phyloP scores from a whole-genome alignment of 2,888 invertebrate species.

The Meganola albula region DNA sequence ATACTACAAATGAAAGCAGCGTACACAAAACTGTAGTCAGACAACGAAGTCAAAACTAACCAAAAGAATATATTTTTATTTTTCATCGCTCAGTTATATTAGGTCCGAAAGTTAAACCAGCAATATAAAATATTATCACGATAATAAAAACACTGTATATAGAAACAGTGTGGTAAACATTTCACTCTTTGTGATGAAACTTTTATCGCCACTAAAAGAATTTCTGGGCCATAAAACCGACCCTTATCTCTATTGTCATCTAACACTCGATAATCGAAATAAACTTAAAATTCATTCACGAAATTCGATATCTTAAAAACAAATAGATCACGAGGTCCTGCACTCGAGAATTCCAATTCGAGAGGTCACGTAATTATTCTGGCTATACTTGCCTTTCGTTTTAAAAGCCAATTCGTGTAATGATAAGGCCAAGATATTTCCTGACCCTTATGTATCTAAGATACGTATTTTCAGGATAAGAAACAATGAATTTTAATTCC shows the following conservation, averaged over 20 bases:
- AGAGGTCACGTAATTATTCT: slow-evolving; percentile 63
- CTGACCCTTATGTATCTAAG: slow-evolving; percentile 65
- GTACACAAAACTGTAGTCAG: no score
- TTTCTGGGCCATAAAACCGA: slow-evolving; percentile 44
- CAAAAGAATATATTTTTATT: no score
- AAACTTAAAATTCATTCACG: slow-evolving; percentile 40
- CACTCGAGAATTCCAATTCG: slow-evolving; percentile 41
- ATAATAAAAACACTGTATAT: slow-evolving; percentile 23
- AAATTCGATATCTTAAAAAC: slow-evolving; percentile 47
- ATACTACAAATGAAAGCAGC: no score
- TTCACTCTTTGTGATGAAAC: slow-evolving; percentile 32
- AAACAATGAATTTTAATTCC: slow-evolving; percentile 76
- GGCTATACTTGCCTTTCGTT: slow-evolving; percentile 42
- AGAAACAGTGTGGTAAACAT: slow-evolving; percentile 23
- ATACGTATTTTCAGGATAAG: slow-evolving; percentile 62
- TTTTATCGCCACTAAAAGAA: slow-evolving; percentile 41
- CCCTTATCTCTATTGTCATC: slow-evolving; percentile 46
- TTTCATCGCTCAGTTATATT: slow-evolving; percentile 6
- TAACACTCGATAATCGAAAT: slow-evolving; percentile 40
- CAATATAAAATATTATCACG: slow-evolving; percentile 17
- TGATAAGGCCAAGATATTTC: slow-evolving; percentile 68
- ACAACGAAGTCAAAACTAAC: no score
- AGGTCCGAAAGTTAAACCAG: slow-evolving; percentile 8
- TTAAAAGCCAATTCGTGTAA: slow-evolving; percentile 76
- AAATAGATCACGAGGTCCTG: slow-evolving; percentile 40